Evolutionary conservation across 1,140 invertebrate genomes (phyloP), one percentile per base, ranked within the genome.

Genomic region (Ephestia elutella): DNA sequence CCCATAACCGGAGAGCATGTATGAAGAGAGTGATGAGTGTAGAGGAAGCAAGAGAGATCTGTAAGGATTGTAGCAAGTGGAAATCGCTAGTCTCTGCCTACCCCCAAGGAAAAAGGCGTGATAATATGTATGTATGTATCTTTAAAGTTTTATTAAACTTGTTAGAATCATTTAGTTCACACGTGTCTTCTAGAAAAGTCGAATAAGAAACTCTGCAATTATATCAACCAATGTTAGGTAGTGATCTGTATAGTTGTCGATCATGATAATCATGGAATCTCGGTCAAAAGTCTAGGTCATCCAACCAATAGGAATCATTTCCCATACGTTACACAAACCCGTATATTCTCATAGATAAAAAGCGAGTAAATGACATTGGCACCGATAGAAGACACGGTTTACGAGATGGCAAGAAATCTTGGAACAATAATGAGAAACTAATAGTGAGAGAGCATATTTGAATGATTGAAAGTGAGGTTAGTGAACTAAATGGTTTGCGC

Each of bases 301-400:
- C 32, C 8, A 11, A 35, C 32, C 32, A 10, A 35, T 35, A 35
- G 32, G 32, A 35, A 35, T 35, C 32, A 35, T 35, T 35, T 35
- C 32, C 32, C 32, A 35, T 35, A 35, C 32, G 32, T 35, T 35
- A 35, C 32, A 35, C 32, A 35, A 35, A 35, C 32, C 32, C 10
- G 2, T 35, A 35, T 35, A n/a, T 35, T 11, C 13, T 11, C 32
- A 13, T 2, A 5, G 3, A 13, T 35, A 35, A 35, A 35, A 35
- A 35, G 9, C 8, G 3, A 35, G 32, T 35, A 50, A 67, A 71
- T 74, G 59, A 64, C 56, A 38, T 53, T 58, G 66, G 56, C 70
- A 70, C 66, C 65, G 60, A 67, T 62, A 49, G 54, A 30, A 30
- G 60, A 35, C 55, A 54, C 55, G 54, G 56, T 62, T 62, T 58